Evolutionary conservation across 2,888 invertebrate species (phyloP), one percentile per base, ranked within the genome.

Genomic region (Ormyrus labotus): DNA sequence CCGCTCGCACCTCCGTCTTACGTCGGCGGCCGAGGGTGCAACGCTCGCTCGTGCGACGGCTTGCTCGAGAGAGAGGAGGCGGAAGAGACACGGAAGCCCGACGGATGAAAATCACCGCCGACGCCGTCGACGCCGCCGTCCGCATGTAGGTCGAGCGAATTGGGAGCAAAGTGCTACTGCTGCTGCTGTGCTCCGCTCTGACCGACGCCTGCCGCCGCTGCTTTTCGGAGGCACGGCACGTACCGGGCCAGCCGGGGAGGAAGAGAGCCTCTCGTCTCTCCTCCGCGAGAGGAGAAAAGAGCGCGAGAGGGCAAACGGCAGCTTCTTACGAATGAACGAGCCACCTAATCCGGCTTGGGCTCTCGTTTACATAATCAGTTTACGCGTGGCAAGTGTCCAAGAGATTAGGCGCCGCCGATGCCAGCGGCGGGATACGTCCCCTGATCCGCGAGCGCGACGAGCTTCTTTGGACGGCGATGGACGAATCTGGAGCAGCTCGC

Each of bases 331-430:
- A 73, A 73, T 64, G 73, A 73, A 48, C 65, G 83, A 83, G 86
- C 81, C 84, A 83, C 84, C 85, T 85, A 85, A 84, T 86, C 84
- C 77, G 83, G 81, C 51, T 11, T n/a, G 61, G 83, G 81, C 84
- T 83, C 85, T 85, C 84, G 84, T 86, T 86, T 85, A 84, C 85
- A 82, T 85, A 85, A 84, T 86, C 85, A 83, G 83, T 78, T 69
- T 79, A 80, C 80, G 77, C 81, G 81, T n/a, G 63, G n/a, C 73
- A 79, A 50, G 71, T 53, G 7, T 57, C 75, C 50, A 65, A 65
- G 8, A 13, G 50, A 67, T 48, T 9, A 51, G 9, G 67, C 19
- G 19, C 51, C 63, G 19, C 19, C 19, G 11, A 5, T n/a, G 10
- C 60, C 10, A 5, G 19, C 7, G 7, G 6, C 60, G 34, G 60